Conservation (phyloP, 2,797 vertebrate species). For the Sebastes kiyomatsui region DNA sequence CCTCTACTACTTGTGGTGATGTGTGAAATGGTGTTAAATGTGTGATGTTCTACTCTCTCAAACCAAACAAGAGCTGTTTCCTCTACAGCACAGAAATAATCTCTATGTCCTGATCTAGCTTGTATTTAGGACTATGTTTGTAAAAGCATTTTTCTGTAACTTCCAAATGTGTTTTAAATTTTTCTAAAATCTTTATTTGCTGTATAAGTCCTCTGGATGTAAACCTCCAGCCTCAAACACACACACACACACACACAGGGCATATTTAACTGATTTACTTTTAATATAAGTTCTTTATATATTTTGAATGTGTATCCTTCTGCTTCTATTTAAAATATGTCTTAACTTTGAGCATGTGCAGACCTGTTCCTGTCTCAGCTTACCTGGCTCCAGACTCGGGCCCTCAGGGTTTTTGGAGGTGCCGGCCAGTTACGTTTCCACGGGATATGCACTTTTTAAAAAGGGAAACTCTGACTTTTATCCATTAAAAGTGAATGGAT, state of each 20-base stretch:
- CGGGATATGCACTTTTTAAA: conserved; percentile 19
- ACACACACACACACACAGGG: not conserved
- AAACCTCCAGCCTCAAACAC: conserved; percentile 7
- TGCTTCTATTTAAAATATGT: not conserved
- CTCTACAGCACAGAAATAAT: not conserved
- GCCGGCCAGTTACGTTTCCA: not conserved
- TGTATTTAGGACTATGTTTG: not conserved
- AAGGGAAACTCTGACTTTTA: not conserved
- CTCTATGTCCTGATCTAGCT: not conserved
- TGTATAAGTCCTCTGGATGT: not conserved
- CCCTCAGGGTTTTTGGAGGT: not conserved
- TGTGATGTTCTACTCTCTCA: not conserved
- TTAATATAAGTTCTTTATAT: not conserved
- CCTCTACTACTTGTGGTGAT: not conserved
- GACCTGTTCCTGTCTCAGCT: not conserved
- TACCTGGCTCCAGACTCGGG: not conserved
- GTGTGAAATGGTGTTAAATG: not conserved
- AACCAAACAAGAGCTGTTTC: conserved; percentile 7
- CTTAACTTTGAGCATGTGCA: conserved; percentile 5
- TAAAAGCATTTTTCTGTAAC: not conserved
- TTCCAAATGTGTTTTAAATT: not conserved
- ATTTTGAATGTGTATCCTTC: conserved; percentile 2
- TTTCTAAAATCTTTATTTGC: conserved; percentile 3
- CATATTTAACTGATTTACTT: conserved; percentile 2
- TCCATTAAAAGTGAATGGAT: not conserved